Base-by-base conservation (phyloP, 2,888 invertebrate genomes). In the Escarpia spicata region DNA sequence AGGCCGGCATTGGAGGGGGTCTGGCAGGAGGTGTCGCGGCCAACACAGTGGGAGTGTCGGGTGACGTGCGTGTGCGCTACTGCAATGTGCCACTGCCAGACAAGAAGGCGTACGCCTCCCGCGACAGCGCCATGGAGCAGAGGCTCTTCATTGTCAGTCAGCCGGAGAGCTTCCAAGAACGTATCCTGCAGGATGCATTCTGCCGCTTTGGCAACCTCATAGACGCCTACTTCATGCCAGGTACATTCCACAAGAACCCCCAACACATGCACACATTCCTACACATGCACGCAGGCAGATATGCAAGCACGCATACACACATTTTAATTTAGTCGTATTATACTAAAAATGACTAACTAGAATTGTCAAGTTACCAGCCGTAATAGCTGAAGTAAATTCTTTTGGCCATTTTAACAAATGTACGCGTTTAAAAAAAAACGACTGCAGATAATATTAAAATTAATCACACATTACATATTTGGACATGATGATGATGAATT, bases 171-270 rank as follows among this genome's bases (percentile, higher is more conserved):
- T 98, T 98, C 26, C 98, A 98, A 1, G 97, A 98, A 94, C 97
- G 98, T 93, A 98, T 98, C 44, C 97, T 99, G 95, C 98, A 98
- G 95, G 98, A 99, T 96, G 97, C 98, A 43, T 99, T 99, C 96
- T 98, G 98, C 95, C 97, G 99, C 95, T 99, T 99, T 97, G 99
- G 98, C 9, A 97, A 98, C 96, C 97, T 99, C 15, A 98, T 99
- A 93, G 98, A 98, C 96, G 98, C 98, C 2, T 99, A 98, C 96
- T 97, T 99, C 96, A 97, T 99, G 94, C 98, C 98, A 92, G 98
- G 98, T 96, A 92, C 92, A 94, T 91, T 26, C 12, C 4, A 6
- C 75, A 26, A 75, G 75, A 15, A 37, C 37, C 37, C 37, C 37
- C 37, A 37, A 37, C 37, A 37, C 37, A 37, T 37, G 37, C 37